Conservation (phyloP, 53 echinoderm and acorn worm genomes). For the Temnopleurus reevesii region DNA sequence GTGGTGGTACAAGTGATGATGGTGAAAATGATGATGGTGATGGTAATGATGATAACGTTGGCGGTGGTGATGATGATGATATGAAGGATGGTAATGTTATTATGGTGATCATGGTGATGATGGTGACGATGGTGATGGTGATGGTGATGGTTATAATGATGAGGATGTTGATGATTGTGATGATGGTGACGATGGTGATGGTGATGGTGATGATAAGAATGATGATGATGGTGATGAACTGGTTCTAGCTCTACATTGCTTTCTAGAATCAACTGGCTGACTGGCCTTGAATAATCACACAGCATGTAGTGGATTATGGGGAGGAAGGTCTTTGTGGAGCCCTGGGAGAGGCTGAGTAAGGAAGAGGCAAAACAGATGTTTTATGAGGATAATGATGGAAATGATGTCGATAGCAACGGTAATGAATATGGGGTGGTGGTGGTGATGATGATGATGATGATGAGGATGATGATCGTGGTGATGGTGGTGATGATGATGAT, state of each 20-base stretch:
- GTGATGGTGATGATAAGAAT: conserved; percentile 61
- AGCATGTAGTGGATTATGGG: conserved; percentile 62
- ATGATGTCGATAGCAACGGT: no score
- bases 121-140: background rate
- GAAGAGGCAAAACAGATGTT: conserved; percentile 14
- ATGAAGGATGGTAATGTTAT: no score
- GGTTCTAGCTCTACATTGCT: conserved; percentile 56
- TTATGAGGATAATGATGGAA: no score
- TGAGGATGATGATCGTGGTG: background rate
- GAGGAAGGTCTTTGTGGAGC: conserved; percentile 50
- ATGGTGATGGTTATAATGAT: background rate
- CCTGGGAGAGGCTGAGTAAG: conserved; percentile 52
- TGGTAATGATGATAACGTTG: background rate
- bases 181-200: background rate
- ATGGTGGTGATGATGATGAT: background rate
- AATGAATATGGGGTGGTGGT: no score
- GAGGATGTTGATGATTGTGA: background rate
- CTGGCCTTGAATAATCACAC: conserved; percentile 66
- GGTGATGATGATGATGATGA: background rate
- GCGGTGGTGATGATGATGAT: background rate
- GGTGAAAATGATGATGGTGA: background rate
- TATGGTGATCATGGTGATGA: background rate
- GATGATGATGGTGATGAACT: conserved; percentile 58
- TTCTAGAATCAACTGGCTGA: conserved; percentile 58
- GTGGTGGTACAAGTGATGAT: background rate